phyloP scores from a whole-genome alignment of 1,140 invertebrate species.

The Listronotus bonariensis region DNA sequence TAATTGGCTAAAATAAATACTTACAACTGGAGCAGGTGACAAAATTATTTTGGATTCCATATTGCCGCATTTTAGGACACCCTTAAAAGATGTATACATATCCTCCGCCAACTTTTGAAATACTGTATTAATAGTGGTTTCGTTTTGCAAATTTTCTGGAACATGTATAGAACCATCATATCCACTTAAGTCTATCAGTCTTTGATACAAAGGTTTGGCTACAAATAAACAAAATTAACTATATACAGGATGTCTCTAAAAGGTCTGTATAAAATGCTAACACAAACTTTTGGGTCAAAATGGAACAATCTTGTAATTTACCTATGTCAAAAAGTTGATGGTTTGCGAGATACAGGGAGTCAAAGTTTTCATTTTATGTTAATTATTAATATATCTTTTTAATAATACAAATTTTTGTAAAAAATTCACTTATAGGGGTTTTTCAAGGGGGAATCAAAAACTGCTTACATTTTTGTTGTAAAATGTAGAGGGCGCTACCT shows the following conservation, averaged over 20 bases:
- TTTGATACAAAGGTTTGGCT: conserved; percentile 62
- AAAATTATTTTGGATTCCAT: conserved; percentile 74
- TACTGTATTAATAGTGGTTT: conserved; percentile 62
- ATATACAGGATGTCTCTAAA: too few relatives aligned
- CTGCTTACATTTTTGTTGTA: too few relatives aligned
- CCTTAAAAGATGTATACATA: conserved; percentile 80
- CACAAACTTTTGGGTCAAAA: too few relatives aligned
- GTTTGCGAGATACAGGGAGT: too few relatives aligned
- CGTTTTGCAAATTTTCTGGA: conserved; percentile 64
- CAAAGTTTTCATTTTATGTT: neutral
- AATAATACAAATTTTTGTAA: conserved; percentile 6
- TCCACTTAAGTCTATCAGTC: conserved; percentile 67
- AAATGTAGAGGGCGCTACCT: too few relatives aligned
- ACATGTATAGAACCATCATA: conserved; percentile 67
- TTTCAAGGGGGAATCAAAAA: too few relatives aligned
- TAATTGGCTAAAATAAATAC: conserved; percentile 19
- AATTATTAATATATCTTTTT: neutral
- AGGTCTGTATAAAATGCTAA: too few relatives aligned
- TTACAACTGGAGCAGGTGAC: conserved; percentile 75
- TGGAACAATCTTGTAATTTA: conserved; percentile 3
- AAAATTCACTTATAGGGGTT: too few relatives aligned
- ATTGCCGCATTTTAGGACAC: conserved; percentile 76
- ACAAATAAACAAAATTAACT: conserved; percentile 42
- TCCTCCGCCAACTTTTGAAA: conserved; percentile 76
- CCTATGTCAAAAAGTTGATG: neutral